A percentile compares a stretch with the other conserved stretches of the same genome.
phyloP scores from a whole-genome alignment of 2,797 vertebrate species.

The Leptoclinus maculatus region DNA sequence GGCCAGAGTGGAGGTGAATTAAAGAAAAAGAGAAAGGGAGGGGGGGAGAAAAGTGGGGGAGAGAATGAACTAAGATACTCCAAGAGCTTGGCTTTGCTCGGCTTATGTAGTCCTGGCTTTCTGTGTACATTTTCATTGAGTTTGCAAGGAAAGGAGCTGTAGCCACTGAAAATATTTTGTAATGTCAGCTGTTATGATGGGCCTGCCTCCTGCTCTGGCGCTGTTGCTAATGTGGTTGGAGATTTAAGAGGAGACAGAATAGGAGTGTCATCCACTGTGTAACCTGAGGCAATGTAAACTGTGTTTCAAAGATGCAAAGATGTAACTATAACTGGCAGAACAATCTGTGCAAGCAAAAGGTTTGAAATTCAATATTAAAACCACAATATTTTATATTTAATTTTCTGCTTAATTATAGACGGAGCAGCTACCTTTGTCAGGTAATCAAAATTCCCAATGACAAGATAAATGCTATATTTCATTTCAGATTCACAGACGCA shows the following conservation, averaged over 20 bases:
- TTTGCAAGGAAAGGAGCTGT: conserved; percentile 71
- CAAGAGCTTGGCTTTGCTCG: conserved; percentile 65
- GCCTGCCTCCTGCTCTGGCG: conserved; percentile 71
- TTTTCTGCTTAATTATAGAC: conserved; percentile 10
- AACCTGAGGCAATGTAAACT: conserved; percentile 63
- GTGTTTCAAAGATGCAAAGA: conserved; percentile 44
- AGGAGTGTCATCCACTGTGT: conserved; percentile 65
- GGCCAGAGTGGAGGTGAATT: conserved; percentile 80
- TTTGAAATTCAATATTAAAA: conserved; percentile 22
- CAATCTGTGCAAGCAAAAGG: background rate
- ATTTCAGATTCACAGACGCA: conserved; percentile 9
- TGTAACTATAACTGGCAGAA: conserved; percentile 31
- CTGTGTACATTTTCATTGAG: conserved; percentile 73
- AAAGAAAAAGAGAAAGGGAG: conserved; percentile 54
- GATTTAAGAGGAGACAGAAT: conserved; percentile 73
- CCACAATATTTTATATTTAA: background rate
- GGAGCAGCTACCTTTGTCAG: conserved; percentile 24
- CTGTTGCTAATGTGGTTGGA: conserved; percentile 63
- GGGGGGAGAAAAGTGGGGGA: conserved; percentile 33
- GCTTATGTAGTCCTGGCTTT: conserved; percentile 67
- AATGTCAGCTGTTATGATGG: conserved; percentile 81
- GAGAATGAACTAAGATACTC: conserved; percentile 66
- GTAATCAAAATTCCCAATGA: conserved; percentile 12
- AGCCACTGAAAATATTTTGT: conserved; percentile 81
- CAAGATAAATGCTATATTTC: background rate